Base-by-base conservation (phyloP, 2,888 invertebrate genomes). In the Pasiphila rectangulata region DNA sequence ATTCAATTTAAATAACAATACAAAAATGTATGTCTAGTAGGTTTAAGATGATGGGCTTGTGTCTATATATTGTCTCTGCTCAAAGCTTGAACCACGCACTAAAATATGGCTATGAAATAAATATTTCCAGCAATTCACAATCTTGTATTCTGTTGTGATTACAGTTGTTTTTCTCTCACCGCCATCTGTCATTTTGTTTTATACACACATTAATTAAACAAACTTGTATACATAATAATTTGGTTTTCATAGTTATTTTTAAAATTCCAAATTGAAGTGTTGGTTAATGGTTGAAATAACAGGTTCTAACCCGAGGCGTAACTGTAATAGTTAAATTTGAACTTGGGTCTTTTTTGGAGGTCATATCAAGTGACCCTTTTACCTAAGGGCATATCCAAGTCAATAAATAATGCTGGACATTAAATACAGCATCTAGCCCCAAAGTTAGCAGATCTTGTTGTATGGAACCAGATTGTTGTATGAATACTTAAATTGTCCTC, bases 201-300 rank as follows among this genome's bases (percentile, higher is more conserved):
- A 49, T 23, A 43, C 35, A 45, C 49, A 45, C 34, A 46, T 46
- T 43, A 25, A 37, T 40, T 36, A 40, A 43, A 46, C 46, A 35
- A 46, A 46, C 41, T 35, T 23, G 30, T 40, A 25, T 44, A 39
- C 29, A 46, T 46, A 46, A 16, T 30, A 16, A 16, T 15, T 32
- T 32, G 9, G 5, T 10, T 16, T 17, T 7, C 27, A 32, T 17
- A 41, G 40, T 13, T 50, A 50, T 50, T 45, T 10, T 2, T 36
- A 44, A 44, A 41, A 44, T 41, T 50, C 45, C 39, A 25, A 49
- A 30, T 44, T 36, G 25, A 36, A 10, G 17, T 30, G 17, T 30
- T 17, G 16, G n/a, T 19, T 30, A 30, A 10, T 32, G 17, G 17
- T 16, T 9, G 9, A 9, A 32, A 32, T 32, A 19, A 17, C 9